These are phyloP conservation scores for Orthosia gothica DNA, from an alignment of 2,888 invertebrate genomes.

Conservation along the genomic window DNA sequence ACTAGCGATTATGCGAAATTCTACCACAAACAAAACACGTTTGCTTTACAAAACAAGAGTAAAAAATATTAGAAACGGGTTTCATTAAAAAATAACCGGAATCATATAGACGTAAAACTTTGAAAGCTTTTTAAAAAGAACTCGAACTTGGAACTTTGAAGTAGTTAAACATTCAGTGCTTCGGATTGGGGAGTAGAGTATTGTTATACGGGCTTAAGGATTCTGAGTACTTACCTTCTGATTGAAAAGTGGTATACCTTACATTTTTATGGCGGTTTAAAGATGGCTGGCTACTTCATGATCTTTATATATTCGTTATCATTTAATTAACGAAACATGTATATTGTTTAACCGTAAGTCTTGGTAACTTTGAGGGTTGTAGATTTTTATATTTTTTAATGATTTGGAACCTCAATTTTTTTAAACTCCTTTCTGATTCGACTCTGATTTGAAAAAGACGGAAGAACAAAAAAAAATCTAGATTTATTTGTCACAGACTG, in stretches of 20 bases:
- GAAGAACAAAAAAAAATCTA: no score
- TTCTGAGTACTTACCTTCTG: background rate
- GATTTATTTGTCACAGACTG: no score
- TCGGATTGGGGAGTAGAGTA: constrained; percentile 16
- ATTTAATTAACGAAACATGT: no score
- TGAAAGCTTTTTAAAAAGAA: constrained; percentile 54
- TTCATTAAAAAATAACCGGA: constrained; percentile 49
- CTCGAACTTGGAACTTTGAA: constrained; percentile 46
- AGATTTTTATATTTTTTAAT: no score
- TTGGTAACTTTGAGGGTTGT: no score
- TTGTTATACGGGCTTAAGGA: constrained; percentile 26
- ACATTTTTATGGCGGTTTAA: background rate
- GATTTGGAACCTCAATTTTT: no score
- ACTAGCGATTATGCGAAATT: no score
- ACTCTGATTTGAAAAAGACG: no score
- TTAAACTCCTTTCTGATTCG: no score
- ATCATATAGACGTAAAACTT: constrained; percentile 36
- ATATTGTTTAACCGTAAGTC: no score
- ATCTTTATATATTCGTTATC: background rate
- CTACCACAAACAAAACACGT: constrained; percentile 1
- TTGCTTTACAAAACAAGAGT: background rate
- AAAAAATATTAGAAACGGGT: background rate
- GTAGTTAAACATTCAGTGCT: constrained; percentile 54
- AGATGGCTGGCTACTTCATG: background rate
- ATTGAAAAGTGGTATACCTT: background rate